These are phyloP conservation scores for Montipora cactus DNA, from an alignment of 64 coral and sea anemone species.

Conservation along the genomic window DNA sequence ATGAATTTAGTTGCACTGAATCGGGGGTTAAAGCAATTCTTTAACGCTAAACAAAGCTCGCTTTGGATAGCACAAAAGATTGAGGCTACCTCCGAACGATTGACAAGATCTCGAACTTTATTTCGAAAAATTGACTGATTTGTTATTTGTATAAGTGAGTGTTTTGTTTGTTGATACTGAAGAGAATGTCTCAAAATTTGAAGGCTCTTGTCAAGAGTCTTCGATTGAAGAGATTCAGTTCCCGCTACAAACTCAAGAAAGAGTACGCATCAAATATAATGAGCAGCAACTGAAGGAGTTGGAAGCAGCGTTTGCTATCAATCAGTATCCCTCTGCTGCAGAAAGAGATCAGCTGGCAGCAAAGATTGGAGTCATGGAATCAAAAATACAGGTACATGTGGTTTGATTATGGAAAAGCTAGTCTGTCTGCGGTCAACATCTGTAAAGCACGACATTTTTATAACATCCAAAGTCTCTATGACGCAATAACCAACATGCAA, in stretches of 20 bases:
- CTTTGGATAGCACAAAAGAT: too few relatives aligned
- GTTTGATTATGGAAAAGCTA: too few relatives aligned
- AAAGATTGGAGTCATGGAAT: slow-evolving; percentile 24
- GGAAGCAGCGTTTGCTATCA: background rate
- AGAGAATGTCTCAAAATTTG: background rate
- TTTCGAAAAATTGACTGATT: too few relatives aligned
- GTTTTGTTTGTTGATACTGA: background rate
- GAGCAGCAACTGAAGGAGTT: background rate
- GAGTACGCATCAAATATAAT: slow-evolving; percentile 3
- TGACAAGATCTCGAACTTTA: too few relatives aligned
- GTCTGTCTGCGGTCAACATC: too few relatives aligned
- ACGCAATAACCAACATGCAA: too few relatives aligned
- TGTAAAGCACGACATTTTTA: too few relatives aligned
- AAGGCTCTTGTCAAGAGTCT: background rate
- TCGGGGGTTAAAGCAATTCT: too few relatives aligned
- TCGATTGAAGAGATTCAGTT: background rate
- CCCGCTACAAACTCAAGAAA: background rate
- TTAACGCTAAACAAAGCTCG: too few relatives aligned
- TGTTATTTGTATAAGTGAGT: background rate
- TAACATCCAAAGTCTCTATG: too few relatives aligned
- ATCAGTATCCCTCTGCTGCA: slow-evolving; percentile 6
- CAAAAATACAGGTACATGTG: slow-evolving; percentile 17
- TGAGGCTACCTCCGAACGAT: too few relatives aligned
- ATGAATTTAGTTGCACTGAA: background rate
- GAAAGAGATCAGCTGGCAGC: slow-evolving; percentile 7